phyloP scores from a whole-genome alignment of 2,797 vertebrate genomes.

The Cryptoprocta ferox region DNA sequence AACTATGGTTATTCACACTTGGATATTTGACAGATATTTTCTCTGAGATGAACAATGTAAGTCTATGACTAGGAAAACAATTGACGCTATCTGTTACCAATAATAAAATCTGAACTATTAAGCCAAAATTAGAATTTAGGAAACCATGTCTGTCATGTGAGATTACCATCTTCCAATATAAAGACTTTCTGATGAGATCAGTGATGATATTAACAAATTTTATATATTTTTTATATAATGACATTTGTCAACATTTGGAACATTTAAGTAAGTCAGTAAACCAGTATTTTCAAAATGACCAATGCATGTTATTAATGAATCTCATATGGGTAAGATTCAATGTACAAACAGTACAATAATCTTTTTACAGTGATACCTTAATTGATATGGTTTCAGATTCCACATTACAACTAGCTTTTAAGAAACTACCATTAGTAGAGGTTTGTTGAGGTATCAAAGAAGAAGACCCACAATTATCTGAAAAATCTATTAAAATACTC shows the following conservation, averaged over 20 bases:
- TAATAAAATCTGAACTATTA: neutral
- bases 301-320: neutral
- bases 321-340: neutral
- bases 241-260: neutral
- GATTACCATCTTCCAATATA: neutral
- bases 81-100: neutral
- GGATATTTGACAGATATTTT: neutral
- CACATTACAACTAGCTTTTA: neutral
- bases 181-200: neutral
- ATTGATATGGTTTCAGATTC: neutral
- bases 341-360: neutral
- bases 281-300: neutral
- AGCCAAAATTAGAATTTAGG: neutral
- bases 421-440: neutral
- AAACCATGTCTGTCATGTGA: neutral
- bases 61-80: neutral
- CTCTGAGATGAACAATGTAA: constrained; percentile 16
- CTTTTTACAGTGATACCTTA: neutral
- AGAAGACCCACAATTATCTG: neutral
- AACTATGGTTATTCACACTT: neutral
- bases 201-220: neutral
- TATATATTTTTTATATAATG: neutral
- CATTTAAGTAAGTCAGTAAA: neutral
- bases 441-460: neutral
- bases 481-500: neutral